A percentile compares a stretch with the other conserved stretches of the same genome.
These are phyloP conservation scores for Kryptolebias ocellatus DNA, from an alignment of 2,797 vertebrate genomes.

Conservation along the genomic window DNA sequence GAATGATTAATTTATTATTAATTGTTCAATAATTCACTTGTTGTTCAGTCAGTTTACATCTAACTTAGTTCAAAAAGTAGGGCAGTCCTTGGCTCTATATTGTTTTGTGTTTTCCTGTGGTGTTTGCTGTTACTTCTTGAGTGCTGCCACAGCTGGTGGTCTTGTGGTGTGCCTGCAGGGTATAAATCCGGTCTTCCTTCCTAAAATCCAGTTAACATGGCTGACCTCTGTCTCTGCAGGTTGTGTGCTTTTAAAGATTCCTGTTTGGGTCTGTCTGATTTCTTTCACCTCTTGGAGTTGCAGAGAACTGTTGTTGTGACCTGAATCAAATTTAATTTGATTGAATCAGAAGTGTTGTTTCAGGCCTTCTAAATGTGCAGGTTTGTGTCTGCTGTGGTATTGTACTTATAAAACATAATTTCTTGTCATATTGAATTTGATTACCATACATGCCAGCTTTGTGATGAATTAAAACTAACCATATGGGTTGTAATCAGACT, in stretches of 20 bases:
- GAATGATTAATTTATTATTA: background rate
- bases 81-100: background rate
- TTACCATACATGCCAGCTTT: slow-evolving; percentile 41
- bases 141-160: slow-evolving; percentile 49
- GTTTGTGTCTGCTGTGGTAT: slow-evolving; percentile 9
- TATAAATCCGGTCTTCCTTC: slow-evolving; percentile 60
- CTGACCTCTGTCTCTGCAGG: slow-evolving; percentile 65
- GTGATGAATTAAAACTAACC: slow-evolving; percentile 47
- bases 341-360: slow-evolving; percentile 42
- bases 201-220: slow-evolving; percentile 64
- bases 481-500: slow-evolving; percentile 66
- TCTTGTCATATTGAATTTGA: slow-evolving; percentile 19
- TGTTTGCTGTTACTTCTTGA: slow-evolving; percentile 26
- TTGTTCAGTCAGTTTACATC: background rate
- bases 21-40: background rate
- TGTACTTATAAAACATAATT: slow-evolving; percentile 6
- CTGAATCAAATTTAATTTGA: slow-evolving; percentile 53
- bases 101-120: slow-evolving; percentile 12
- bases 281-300: slow-evolving; percentile 48
- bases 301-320: slow-evolving; percentile 32
- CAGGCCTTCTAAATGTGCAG: slow-evolving; percentile 8
- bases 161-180: slow-evolving; percentile 35
- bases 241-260: slow-evolving; percentile 45
- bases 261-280: slow-evolving; percentile 47
- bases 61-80: background rate